Evolutionary conservation across 2,797 vertebrate genomes (phyloP).

Genomic region (Cirrhinus molitorella): DNA sequence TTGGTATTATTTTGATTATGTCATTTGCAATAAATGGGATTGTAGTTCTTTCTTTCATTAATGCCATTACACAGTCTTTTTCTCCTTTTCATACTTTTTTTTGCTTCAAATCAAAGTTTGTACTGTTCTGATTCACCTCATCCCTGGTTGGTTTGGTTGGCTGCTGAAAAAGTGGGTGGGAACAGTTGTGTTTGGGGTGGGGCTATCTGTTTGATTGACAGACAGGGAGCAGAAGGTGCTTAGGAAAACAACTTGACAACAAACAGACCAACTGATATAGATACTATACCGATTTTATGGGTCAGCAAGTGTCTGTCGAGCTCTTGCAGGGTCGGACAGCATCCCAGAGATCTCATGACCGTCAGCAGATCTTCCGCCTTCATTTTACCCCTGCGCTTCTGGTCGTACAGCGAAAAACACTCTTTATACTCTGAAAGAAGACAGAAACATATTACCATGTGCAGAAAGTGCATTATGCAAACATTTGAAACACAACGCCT

Average conservation of each 20-base stretch:
- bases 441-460: background rate
- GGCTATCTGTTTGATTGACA: background rate
- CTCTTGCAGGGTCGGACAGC: constrained; percentile 82
- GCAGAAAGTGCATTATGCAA: background rate
- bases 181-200: background rate
- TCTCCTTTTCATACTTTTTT: background rate
- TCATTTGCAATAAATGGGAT: background rate
- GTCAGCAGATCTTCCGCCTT: constrained; percentile 80
- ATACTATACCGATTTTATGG: constrained; percentile 79
- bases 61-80: background rate
- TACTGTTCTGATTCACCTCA: background rate
- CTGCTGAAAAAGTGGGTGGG: background rate
- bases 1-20: background rate
- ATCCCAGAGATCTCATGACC: constrained; percentile 87
- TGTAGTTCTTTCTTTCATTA: background rate
- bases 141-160: background rate
- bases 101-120: too few species aligned
- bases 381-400: constrained; percentile 85
- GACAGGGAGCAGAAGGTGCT: background rate
- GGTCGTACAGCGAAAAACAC: constrained; percentile 91
- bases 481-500: background rate
- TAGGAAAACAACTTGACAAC: background rate
- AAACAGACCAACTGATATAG: background rate
- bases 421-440: constrained; percentile 87
- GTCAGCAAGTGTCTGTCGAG: constrained; percentile 81